Percentiles rank a stretch among this genome's conserved stretches.
Evolutionary conservation across 1,140 invertebrate species (phyloP).

Genomic region (Mylabris phalerata): DNA sequence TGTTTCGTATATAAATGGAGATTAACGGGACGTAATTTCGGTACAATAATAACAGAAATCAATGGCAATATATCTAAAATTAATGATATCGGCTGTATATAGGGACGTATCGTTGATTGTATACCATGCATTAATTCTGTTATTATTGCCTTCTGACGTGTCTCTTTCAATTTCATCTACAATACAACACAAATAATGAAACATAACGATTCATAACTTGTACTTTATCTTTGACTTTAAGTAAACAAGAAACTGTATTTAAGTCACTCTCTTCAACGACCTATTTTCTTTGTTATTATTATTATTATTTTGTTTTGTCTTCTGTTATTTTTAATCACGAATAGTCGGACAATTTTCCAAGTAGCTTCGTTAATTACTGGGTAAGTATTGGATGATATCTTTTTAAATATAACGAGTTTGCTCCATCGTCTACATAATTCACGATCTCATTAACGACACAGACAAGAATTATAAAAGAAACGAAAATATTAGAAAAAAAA

Average conservation of each 20-base stretch:
- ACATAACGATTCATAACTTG: neutral
- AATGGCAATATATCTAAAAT: constrained; percentile 68
- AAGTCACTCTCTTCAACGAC: neutral
- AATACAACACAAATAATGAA: constrained; percentile 24
- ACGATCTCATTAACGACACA: constrained; percentile 44
- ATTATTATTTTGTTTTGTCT: too few species aligned
- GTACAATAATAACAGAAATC: constrained; percentile 68
- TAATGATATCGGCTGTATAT: constrained; percentile 49
- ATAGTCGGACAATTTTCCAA: constrained; percentile 10
- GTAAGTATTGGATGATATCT: constrained; percentile 15
- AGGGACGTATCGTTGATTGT: constrained; percentile 51
- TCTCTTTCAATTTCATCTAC: constrained; percentile 52
- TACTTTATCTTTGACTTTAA: neutral
- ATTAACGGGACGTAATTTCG: constrained; percentile 68
- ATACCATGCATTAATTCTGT: constrained; percentile 57
- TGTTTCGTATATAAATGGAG: constrained; percentile 65
- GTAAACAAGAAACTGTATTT: constrained; percentile 3
- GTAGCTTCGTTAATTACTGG: constrained; percentile 17
- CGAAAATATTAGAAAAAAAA: too few species aligned
- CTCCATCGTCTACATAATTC: constrained; percentile 46
- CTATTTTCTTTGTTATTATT: too few species aligned
- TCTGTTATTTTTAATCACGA: too few species aligned
- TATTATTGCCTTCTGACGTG: constrained; percentile 52
- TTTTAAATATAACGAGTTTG: constrained; percentile 20
- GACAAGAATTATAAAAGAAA: too few species aligned